phyloP scores from a whole-genome alignment of 2,888 invertebrate species.

The Drosophila histrio region DNA sequence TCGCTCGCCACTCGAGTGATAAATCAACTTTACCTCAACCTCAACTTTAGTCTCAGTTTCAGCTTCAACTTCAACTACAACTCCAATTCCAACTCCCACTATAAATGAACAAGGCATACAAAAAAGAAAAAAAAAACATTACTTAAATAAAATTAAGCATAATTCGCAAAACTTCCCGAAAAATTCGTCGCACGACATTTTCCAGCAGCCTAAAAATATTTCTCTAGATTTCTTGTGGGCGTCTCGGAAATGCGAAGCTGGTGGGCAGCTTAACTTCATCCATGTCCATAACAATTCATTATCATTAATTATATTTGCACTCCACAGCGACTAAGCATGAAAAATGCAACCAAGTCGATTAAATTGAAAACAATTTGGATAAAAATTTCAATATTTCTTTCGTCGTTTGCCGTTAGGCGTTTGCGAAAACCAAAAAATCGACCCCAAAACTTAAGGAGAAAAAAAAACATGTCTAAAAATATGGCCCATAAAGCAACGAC shows the following conservation, averaged over 20 bases:
- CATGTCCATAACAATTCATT: slow-evolving; percentile 74
- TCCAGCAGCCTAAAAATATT: slow-evolving; percentile 37
- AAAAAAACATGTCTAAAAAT: slow-evolving; percentile 34
- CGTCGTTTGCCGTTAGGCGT: slow-evolving; percentile 64
- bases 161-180: slow-evolving; percentile 32
- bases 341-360: slow-evolving; percentile 67
- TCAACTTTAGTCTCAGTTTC: slow-evolving; percentile 28
- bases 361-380: slow-evolving; percentile 76
- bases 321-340: slow-evolving; percentile 59
- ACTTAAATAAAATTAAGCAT: slow-evolving; percentile 42
- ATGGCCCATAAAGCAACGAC: slow-evolving; percentile 73
- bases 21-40: slow-evolving; percentile 61
- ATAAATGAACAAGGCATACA: slow-evolving; percentile 7
- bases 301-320: slow-evolving; percentile 80
- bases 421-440: slow-evolving; percentile 10
- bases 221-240: slow-evolving; percentile 33
- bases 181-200: slow-evolving; percentile 67
- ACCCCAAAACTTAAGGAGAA: slow-evolving; percentile 27
- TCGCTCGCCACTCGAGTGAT: slow-evolving; percentile 66
- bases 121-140: not conserved
- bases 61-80: not conserved
- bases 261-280: slow-evolving; percentile 34
- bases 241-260: slow-evolving; percentile 37
- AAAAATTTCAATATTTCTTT: slow-evolving; percentile 74
- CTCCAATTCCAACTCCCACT: slow-evolving; percentile 47